Conservation (phyloP, 2,888 invertebrate genomes). For the Tipula helvola region DNA sequence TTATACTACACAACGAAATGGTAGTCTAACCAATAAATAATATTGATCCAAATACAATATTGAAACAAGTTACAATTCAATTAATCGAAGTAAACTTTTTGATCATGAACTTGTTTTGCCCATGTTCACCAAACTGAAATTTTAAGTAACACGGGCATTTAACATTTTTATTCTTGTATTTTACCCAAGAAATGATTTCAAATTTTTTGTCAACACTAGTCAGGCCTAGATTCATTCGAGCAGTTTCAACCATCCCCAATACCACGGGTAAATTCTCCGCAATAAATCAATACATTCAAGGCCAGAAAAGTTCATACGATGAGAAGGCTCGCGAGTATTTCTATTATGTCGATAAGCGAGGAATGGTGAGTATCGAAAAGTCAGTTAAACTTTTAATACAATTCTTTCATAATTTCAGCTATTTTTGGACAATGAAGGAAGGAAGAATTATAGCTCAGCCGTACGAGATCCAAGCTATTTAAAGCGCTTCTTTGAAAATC, state of each 20-base stretch:
- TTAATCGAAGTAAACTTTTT: neutral
- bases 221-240: neutral
- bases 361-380: neutral
- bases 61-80: neutral
- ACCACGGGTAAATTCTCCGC: neutral
- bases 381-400: neutral
- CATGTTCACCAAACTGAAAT: neutral
- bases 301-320: neutral
- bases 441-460: neutral
- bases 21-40: neutral
- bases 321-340: neutral
- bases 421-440: neutral
- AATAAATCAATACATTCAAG: neutral
- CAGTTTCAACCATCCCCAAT: neutral
- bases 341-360: neutral
- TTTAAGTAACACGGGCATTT: neutral
- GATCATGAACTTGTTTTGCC: neutral
- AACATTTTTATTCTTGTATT: neutral
- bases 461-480: neutral
- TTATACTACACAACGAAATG: neutral
- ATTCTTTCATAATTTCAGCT: neutral
- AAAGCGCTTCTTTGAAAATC: neutral
- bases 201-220: neutral
- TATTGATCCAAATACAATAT: neutral
- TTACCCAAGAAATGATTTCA: neutral